Percentiles rank a stretch among this genome's conserved stretches.
phyloP scores from a whole-genome alignment of 1,140 invertebrate genomes.

The Globodera ellingtonae region DNA sequence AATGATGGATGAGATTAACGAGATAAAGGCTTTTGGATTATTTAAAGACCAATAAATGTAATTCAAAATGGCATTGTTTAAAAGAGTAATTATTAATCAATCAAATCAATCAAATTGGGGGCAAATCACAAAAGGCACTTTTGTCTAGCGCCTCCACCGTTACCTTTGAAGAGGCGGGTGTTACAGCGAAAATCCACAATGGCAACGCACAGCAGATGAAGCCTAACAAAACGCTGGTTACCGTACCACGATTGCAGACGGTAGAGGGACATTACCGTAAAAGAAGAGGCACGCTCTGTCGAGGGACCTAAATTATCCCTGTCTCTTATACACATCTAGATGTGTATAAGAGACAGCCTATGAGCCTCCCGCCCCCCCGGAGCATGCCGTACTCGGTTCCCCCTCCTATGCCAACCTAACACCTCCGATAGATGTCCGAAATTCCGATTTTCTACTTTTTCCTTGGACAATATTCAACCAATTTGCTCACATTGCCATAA shows the following conservation, averaged over 20 bases:
- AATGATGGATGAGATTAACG: not conserved
- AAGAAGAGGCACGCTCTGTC: slow-evolving; percentile 41
- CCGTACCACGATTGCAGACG: not conserved
- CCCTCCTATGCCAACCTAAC: too few species aligned
- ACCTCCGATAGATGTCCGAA: too few species aligned
- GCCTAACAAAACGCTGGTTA: not conserved
- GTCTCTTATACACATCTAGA: too few species aligned
- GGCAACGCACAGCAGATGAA: slow-evolving; percentile 27
- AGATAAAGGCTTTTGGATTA: not conserved
- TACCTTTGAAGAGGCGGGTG: not conserved
- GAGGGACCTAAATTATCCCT: slow-evolving; percentile 10
- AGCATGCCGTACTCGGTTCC: too few species aligned
- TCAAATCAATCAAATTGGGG: not conserved
- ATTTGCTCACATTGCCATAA: slow-evolving; percentile 38
- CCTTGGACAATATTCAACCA: not conserved
- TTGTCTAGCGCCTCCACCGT: not conserved
- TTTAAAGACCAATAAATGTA: not conserved
- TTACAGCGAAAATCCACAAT: slow-evolving; percentile 28
- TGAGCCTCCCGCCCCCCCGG: too few species aligned
- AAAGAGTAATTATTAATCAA: not conserved
- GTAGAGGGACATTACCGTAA: slow-evolving; percentile 12
- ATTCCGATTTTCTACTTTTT: too few species aligned
- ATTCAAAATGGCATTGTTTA: too few species aligned
- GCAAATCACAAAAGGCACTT: not conserved
- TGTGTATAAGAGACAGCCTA: too few species aligned